Evolutionary conservation across 2,888 invertebrate species (phyloP), one percentile per base, ranked within the genome.

Genomic region (Thyatira batis): DNA sequence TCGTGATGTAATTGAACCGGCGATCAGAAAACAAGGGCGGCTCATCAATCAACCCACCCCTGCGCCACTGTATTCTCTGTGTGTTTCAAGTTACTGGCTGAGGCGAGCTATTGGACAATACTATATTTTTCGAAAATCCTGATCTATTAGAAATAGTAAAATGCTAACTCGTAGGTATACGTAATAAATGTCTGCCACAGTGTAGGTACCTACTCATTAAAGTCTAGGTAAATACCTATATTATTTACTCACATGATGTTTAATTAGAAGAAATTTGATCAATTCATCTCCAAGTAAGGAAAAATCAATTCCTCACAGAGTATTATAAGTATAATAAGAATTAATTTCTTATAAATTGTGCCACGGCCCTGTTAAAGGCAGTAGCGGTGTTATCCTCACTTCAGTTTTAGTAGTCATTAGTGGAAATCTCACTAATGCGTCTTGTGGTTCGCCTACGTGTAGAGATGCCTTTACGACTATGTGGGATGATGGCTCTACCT

Each of bases 31-130:
- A 84, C 86, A 87, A 82, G 82, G 80, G 82, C 73, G 69, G 73
- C 78, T 87, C 88, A 90, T 90, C 89, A 87, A 90, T 90, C 90
- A 89, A 83, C 69, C 72, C 75, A 68, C 85, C 86, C 87, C 63
- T 55, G 59, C 59, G 44, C 48, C 39, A 10, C 49, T 57, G 60
- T 58, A 63, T 63, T 55, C 51, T 57, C 30, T 44, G 30, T 45
- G 21, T 46, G 51, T 45, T 20, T 10, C 20, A 64, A 70, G 57
- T 30, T 5, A 59, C 21, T 54, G 55, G 65, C 58, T 56, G 4
- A 20, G 57, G 72, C 69, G 68, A 50, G 50, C 45, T 43, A 10
- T 8, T 10, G 23, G 8, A 46, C 43, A 44, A 33, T 33, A 13
- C n/a, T 30, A 30, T 11, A 30, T 11, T 11, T 6, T 30, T 11